phyloP scores from a whole-genome alignment of 2,888 invertebrate genomes.

The Chorisops tibialis region DNA sequence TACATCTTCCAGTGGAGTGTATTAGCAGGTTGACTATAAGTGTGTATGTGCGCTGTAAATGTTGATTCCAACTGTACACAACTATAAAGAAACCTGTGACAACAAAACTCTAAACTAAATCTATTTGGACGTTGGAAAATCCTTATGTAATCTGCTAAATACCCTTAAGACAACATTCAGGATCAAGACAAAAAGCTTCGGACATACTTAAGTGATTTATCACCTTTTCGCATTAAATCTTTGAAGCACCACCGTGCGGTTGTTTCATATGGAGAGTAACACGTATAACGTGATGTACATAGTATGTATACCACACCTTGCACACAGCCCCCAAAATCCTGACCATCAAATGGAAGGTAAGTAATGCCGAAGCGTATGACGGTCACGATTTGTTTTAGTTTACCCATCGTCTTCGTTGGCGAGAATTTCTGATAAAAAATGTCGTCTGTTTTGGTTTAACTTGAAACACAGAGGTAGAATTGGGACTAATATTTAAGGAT shows the following conservation, averaged over 20 bases:
- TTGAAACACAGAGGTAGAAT: not conserved
- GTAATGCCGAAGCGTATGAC: conserved; percentile 17
- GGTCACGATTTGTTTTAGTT: conserved; percentile 25
- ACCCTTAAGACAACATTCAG: conserved; percentile 34
- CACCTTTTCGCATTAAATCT: conserved; percentile 33
- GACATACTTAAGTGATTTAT: conserved; percentile 34
- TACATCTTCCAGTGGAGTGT: no score
- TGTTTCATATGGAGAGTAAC: conserved; percentile 7
- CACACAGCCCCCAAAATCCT: not conserved
- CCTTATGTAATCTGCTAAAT: conserved; percentile 34
- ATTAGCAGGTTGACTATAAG: no score
- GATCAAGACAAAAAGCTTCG: conserved; percentile 35
- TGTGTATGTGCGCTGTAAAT: no score
- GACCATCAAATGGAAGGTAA: conserved; percentile 9
- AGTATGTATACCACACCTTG: not conserved
- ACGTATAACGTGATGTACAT: conserved; percentile 10
- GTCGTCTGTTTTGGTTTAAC: conserved; percentile 6
- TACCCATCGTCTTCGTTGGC: conserved; percentile 6
- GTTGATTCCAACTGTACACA: no score
- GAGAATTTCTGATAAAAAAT: conserved; percentile 20
- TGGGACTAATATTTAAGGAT: no score
- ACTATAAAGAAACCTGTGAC: conserved; percentile 32
- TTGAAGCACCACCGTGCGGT: conserved; percentile 20
- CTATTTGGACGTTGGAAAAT: conserved; percentile 34
- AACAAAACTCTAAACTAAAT: conserved; percentile 35